A percentile compares a stretch with the other conserved stretches of the same genome.
phyloP scores from a whole-genome alignment of 2,113 vertebrate species.

The Scomber japonicus region DNA sequence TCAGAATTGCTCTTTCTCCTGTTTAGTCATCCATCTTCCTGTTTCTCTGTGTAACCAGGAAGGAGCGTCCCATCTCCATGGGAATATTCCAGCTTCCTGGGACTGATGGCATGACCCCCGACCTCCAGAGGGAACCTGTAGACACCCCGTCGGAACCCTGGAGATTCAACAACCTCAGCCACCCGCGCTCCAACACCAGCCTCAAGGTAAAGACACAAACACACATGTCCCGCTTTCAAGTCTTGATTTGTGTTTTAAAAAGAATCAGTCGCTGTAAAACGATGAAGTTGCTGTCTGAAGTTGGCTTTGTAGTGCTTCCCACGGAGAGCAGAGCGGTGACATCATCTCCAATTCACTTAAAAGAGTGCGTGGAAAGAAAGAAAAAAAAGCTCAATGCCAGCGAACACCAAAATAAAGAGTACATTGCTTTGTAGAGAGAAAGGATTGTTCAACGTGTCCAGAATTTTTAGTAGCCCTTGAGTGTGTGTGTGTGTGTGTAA shows the following conservation, averaged over 20 bases:
- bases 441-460: conserved; percentile 60
- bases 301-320: conserved; percentile 49
- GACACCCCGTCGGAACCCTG: conserved; percentile 92
- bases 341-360: conserved; percentile 54
- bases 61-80: conserved; percentile 94
- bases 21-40: conserved; percentile 2
- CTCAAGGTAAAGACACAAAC: conserved; percentile 88
- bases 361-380: conserved; percentile 50
- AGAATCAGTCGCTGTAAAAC: background rate
- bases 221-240: background rate
- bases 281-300: conserved; percentile 23
- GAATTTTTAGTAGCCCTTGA: conserved; percentile 73
- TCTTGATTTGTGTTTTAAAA: background rate
- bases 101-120: conserved; percentile 89
- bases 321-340: conserved; percentile 67
- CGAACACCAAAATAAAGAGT: conserved; percentile 52
- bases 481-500: conserved; percentile 24
- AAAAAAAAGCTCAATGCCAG: conserved; percentile 43
- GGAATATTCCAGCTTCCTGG: conserved; percentile 92
- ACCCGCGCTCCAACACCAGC: conserved; percentile 93
- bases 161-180: conserved; percentile 93
- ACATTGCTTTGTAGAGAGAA: conserved; percentile 59
- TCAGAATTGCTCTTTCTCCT: background rate
- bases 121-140: conserved; percentile 85
- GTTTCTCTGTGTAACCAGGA: conserved; percentile 83